A percentile compares a stretch with the other conserved stretches of the same genome.
phyloP scores from a whole-genome alignment of 1,140 invertebrate species.

The Drosophila pseudoananassae region DNA sequence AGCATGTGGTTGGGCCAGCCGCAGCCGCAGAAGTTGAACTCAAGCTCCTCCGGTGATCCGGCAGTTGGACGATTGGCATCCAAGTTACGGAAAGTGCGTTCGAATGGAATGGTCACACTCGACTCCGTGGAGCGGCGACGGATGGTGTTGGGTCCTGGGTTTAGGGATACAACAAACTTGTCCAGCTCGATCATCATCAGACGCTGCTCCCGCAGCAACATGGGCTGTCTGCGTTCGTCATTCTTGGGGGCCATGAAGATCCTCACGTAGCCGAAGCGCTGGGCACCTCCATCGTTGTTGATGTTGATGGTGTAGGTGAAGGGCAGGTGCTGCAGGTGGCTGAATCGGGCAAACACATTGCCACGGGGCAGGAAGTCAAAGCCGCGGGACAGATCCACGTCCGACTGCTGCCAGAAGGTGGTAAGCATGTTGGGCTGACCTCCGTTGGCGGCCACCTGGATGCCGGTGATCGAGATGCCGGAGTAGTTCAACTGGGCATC shows the following conservation, averaged over 20 bases:
- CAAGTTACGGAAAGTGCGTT: slow-evolving; percentile 88
- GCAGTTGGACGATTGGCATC: slow-evolving; percentile 85
- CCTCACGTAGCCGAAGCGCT: slow-evolving; percentile 88
- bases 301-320: slow-evolving; percentile 88
- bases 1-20: slow-evolving; percentile 95
- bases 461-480: slow-evolving; percentile 86
- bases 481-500: slow-evolving; percentile 86
- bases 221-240: slow-evolving; percentile 88
- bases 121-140: slow-evolving; percentile 87
- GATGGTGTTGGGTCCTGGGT: slow-evolving; percentile 87
- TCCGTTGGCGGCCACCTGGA: slow-evolving; percentile 85
- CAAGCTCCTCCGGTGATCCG: slow-evolving; percentile 85
- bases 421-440: slow-evolving; percentile 85
- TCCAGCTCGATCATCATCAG: slow-evolving; percentile 91
- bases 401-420: slow-evolving; percentile 91
- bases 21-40: slow-evolving; percentile 93
- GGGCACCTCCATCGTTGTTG: slow-evolving; percentile 86
- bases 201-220: slow-evolving; percentile 88
- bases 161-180: slow-evolving; percentile 88
- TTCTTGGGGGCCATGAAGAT: slow-evolving; percentile 90
- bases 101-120: slow-evolving; percentile 90
- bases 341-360: slow-evolving; percentile 88
- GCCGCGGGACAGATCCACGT: slow-evolving; percentile 89
- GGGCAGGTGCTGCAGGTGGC: slow-evolving; percentile 90
- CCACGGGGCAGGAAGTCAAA: slow-evolving; percentile 91